Percentiles rank a stretch among this genome's conserved stretches.
Conservation (phyloP, 2,888 invertebrate genomes). For the Eilema caniola region DNA sequence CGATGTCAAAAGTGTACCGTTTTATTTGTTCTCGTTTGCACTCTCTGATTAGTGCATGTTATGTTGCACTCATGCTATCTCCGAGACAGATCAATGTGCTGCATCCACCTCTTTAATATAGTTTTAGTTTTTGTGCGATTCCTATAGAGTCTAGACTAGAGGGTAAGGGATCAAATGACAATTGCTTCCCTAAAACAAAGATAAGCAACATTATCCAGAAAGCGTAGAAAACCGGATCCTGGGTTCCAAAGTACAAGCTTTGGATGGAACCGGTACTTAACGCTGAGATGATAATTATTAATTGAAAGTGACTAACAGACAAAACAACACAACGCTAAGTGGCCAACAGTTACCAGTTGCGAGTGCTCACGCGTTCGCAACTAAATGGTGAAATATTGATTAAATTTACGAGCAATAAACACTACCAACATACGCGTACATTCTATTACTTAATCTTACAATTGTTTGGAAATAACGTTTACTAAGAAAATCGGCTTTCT, state of each 20-base stretch:
- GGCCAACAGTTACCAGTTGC: constrained; percentile 18
- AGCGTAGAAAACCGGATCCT: no score
- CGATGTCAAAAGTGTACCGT: no score
- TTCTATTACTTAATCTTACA: constrained; percentile 14
- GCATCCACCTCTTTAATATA: neutral
- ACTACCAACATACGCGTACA: constrained; percentile 14
- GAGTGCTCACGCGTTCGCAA: constrained; percentile 26
- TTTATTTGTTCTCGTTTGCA: no score
- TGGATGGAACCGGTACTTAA: no score
- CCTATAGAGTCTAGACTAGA: no score
- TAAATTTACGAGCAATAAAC: constrained; percentile 34
- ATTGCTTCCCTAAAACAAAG: neutral
- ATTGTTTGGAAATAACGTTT: constrained; percentile 19
- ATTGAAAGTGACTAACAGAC: constrained; percentile 11
- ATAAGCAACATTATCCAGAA: neutral
- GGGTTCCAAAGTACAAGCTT: neutral
- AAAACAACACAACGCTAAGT: constrained; percentile 9
- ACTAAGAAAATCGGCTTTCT: constrained; percentile 12
- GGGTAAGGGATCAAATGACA: no score
- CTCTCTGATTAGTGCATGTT: neutral
- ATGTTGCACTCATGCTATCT: neutral
- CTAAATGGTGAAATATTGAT: constrained; percentile 40
- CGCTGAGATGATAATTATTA: neutral
- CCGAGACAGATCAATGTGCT: neutral
- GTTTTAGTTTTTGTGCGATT: no score